Evolutionary conservation across 2,797 vertebrate genomes (phyloP), one percentile per base, ranked within the genome.

Genomic region (Denticeps clupeoides): DNA sequence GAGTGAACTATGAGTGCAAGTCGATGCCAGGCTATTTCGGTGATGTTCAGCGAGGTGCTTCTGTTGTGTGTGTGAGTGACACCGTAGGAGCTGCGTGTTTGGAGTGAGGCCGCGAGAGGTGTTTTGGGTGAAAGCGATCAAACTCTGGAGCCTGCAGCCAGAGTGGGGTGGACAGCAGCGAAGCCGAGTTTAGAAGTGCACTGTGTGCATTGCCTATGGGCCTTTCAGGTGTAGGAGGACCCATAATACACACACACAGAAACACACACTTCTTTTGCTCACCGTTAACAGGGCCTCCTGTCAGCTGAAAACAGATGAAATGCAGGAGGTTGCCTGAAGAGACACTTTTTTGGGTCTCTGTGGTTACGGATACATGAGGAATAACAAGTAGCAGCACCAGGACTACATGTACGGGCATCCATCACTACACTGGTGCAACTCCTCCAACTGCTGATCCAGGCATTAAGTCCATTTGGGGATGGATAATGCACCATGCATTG

Each of bases 211-310:
- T 63, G 72, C 72, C 69, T 65, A 65, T 56, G 47, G 68, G 62
- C 71, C 55, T 60, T 58, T 67, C 57, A 72, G 67, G 67, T 77
- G 74, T 67, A 58, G 55, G 67, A 42, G 50, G 65, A 70, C 67
- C 63, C n/a, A n/a, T n/a, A n/a, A n/a, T n/a, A 35, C n/a, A 38
- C n/a, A 57, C n/a, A 37, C 24, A 31, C 37, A 50, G 44, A 29
- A 19, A 35, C 12, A 31, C 27, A 46, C 27, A 49, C 32, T 56
- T 56, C 50, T 45, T n/a, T n/a, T n/a, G n/a, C n/a, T n/a, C n/a
- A n/a, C n/a, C n/a, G n/a, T n/a, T n/a, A n/a, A n/a, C n/a, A n/a
- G 46, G 31, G 47, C 47, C 56, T 50, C 55, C 53, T 41, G 45
- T 59, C 50, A 53, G 57, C 15, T 15, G 44, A 45, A 45, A 52